phyloP scores from a whole-genome alignment of 2,113 vertebrate genomes.

The Hyperopisus bebe region DNA sequence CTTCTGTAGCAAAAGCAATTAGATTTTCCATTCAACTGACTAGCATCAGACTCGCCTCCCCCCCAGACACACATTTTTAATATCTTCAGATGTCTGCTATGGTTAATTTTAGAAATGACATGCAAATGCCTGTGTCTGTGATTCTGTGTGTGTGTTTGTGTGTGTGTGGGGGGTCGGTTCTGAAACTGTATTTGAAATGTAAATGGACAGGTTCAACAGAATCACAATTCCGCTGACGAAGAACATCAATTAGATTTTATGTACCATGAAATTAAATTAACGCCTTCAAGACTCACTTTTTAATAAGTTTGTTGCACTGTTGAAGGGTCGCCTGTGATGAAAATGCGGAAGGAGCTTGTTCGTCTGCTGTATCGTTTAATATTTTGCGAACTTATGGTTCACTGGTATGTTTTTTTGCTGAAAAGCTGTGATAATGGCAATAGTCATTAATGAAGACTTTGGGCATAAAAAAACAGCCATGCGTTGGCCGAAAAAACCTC shows the following conservation, averaged over 20 bases:
- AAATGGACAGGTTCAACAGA: conserved; percentile 14
- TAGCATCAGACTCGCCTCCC: background rate
- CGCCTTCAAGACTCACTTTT: conserved; percentile 12
- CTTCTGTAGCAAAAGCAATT: background rate
- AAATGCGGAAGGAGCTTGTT: background rate
- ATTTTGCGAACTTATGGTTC: background rate
- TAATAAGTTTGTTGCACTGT: conserved; percentile 21
- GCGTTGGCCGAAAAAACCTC: background rate
- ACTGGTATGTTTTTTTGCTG: background rate
- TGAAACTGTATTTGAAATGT: conserved; percentile 16
- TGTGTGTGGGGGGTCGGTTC: background rate
- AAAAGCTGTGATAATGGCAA: background rate
- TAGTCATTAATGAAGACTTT: background rate
- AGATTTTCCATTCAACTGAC: background rate
- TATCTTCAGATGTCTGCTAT: background rate
- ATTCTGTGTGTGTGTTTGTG: background rate
- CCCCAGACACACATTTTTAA: background rate
- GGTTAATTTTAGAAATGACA: conserved; percentile 8
- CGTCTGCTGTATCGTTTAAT: background rate
- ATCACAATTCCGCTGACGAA: conserved; percentile 1
- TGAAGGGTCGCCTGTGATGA: background rate
- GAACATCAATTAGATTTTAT: conserved; percentile 18
- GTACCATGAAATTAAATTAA: conserved; percentile 24
- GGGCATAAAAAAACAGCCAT: background rate
- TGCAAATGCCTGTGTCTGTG: background rate